Percentiles rank a stretch among this genome's conserved stretches.
phyloP scores from a whole-genome alignment of 1,140 invertebrate genomes.

The Samia ricini region DNA sequence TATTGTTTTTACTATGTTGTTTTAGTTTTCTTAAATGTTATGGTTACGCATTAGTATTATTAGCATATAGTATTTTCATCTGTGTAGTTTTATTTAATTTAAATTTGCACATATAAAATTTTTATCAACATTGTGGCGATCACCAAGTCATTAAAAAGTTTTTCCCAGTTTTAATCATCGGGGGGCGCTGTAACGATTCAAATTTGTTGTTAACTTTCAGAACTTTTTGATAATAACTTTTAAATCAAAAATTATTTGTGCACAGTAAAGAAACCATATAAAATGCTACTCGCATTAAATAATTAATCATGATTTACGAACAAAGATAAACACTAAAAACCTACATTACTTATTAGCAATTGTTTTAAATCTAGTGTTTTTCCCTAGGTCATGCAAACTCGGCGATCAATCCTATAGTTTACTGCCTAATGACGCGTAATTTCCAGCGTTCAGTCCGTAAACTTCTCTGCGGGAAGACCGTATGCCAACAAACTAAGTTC shows the following conservation, averaged over 20 bases:
- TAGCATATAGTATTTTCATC: no score
- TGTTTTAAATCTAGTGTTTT: constrained; percentile 8
- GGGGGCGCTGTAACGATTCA: no score
- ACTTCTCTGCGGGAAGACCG: constrained; percentile 73
- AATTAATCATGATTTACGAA: neutral
- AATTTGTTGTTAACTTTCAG: no score
- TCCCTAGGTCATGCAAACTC: constrained; percentile 85
- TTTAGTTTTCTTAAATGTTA: no score
- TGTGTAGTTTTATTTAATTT: no score
- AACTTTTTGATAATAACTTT: neutral
- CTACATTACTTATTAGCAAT: neutral
- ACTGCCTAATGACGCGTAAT: constrained; percentile 92
- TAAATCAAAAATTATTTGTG: neutral
- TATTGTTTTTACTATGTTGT: no score
- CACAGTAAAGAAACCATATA: neutral
- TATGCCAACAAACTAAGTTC: constrained; percentile 58
- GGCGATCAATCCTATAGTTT: constrained; percentile 92
- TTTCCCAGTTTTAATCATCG: no score
- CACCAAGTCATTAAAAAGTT: no score
- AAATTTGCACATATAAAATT: no score
- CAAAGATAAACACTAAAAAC: neutral
- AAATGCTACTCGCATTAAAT: neutral
- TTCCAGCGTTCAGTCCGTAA: constrained; percentile 85
- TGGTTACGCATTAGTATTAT: no score
- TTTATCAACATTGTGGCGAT: no score